Conservation (phyloP, 1,140 invertebrate species). For the Thaumetopoea pityocampa region DNA sequence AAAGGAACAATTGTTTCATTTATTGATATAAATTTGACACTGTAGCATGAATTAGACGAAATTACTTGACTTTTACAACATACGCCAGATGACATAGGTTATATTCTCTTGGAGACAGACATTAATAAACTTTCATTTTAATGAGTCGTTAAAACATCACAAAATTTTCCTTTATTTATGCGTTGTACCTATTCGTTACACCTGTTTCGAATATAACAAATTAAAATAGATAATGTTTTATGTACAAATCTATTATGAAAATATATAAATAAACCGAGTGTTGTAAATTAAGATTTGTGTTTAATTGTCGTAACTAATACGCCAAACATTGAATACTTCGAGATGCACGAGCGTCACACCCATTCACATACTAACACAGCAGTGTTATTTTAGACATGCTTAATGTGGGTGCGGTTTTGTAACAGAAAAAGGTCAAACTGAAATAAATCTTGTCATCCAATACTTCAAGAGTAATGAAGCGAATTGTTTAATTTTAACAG, state of each 20-base stretch:
- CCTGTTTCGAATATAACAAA: too few relatives aligned
- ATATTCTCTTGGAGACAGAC: too few relatives aligned
- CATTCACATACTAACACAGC: slow-evolving; percentile 14
- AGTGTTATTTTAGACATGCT: slow-evolving; percentile 18
- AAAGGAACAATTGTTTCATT: slow-evolving; percentile 49
- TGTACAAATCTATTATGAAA: background rate
- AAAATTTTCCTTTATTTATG: too few relatives aligned
- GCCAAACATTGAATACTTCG: slow-evolving; percentile 14
- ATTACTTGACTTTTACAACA: too few relatives aligned
- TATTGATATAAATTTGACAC: slow-evolving; percentile 43
- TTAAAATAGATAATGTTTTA: background rate
- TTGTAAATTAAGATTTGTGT: slow-evolving; percentile 5
- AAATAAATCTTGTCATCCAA: slow-evolving; percentile 14
- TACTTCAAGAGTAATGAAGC: slow-evolving; percentile 12
- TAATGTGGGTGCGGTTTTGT: slow-evolving; percentile 4
- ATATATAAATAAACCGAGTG: background rate
- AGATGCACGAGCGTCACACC: slow-evolving; percentile 11
- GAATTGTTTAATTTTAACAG: slow-evolving; percentile 12
- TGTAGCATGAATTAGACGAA: background rate
- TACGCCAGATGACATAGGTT: too few relatives aligned
- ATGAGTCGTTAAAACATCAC: too few relatives aligned
- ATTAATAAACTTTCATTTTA: too few relatives aligned
- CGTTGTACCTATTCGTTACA: too few relatives aligned
- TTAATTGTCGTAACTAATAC: slow-evolving; percentile 6
- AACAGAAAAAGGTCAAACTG: slow-evolving; percentile 7